Conservation (phyloP, 2,113 vertebrate species). For the Terrapene triunguis region DNA sequence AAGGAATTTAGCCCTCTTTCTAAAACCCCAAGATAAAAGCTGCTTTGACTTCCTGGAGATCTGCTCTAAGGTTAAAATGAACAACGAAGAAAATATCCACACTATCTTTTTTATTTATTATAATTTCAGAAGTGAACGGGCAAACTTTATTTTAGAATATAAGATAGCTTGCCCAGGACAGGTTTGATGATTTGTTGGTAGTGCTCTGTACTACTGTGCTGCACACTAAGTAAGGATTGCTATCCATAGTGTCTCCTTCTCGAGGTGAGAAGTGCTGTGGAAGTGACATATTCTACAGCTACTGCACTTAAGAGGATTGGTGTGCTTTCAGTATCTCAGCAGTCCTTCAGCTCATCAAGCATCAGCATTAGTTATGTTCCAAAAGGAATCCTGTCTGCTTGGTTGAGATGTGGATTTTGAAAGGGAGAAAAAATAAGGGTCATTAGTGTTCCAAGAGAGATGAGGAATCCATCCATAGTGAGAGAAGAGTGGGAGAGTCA, state of each 20-base stretch:
- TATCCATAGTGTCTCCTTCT: not conserved
- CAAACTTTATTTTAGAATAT: not conserved
- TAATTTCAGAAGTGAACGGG: not conserved
- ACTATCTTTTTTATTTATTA: not conserved
- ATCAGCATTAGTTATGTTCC: not conserved
- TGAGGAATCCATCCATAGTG: conserved; percentile 39
- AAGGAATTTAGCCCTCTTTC: not conserved
- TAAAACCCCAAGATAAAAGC: not conserved
- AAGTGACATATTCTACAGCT: not conserved
- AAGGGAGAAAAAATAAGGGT: not conserved
- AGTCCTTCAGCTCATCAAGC: not conserved
- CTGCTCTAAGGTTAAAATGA: not conserved
- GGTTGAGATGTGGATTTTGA: not conserved
- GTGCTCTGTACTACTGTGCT: not conserved
- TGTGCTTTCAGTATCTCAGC: not conserved
- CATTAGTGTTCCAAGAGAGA: conserved; percentile 13
- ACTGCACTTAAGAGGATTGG: not conserved
- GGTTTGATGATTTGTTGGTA: not conserved
- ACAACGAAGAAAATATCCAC: not conserved
- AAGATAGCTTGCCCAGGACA: not conserved
- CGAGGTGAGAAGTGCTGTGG: not conserved
- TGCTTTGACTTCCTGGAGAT: not conserved
- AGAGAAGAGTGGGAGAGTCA: conserved; percentile 40
- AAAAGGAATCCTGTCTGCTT: not conserved
- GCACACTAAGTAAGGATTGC: not conserved